Conservation (phyloP, 2,888 invertebrate genomes). For the Laspeyria flexula region DNA sequence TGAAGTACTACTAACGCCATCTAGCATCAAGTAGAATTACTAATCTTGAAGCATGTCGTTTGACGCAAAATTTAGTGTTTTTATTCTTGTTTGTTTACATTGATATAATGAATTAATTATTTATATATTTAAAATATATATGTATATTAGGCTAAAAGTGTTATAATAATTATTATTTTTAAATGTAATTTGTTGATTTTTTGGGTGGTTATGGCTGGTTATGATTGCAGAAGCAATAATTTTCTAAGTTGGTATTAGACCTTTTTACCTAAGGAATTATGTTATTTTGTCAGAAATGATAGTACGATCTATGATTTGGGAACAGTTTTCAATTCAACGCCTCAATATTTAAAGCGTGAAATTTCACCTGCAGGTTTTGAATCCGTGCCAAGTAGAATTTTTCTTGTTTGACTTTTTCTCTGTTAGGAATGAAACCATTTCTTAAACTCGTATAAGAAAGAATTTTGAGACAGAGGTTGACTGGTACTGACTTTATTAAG, state of each 20-base stretch:
- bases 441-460: background rate
- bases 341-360: conserved; percentile 6
- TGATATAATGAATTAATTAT: too few relatives aligned
- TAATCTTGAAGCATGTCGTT: conserved; percentile 26
- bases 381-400: conserved; percentile 16
- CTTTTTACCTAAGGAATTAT: too few relatives aligned
- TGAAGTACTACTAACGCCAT: conserved; percentile 64
- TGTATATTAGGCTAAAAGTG: too few relatives aligned
- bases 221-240: too few relatives aligned
- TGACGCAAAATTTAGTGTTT: background rate
- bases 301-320: background rate
- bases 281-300: background rate
- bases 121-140: too few relatives aligned
- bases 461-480: background rate
- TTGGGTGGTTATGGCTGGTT: too few relatives aligned
- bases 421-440: background rate
- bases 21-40: conserved; percentile 73
- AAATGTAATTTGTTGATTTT: too few relatives aligned
- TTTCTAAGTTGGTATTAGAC: too few relatives aligned
- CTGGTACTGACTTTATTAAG: too few relatives aligned
- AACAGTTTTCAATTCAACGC: conserved; percentile 8
- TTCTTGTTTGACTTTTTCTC: conserved; percentile 11
- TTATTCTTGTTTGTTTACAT: too few relatives aligned
- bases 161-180: too few relatives aligned
- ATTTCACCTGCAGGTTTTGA: conserved; percentile 20